Percentiles rank a stretch among this genome's conserved stretches.
phyloP scores from a whole-genome alignment of 2,797 vertebrate species.

The Lepilemur septentrionalis region DNA sequence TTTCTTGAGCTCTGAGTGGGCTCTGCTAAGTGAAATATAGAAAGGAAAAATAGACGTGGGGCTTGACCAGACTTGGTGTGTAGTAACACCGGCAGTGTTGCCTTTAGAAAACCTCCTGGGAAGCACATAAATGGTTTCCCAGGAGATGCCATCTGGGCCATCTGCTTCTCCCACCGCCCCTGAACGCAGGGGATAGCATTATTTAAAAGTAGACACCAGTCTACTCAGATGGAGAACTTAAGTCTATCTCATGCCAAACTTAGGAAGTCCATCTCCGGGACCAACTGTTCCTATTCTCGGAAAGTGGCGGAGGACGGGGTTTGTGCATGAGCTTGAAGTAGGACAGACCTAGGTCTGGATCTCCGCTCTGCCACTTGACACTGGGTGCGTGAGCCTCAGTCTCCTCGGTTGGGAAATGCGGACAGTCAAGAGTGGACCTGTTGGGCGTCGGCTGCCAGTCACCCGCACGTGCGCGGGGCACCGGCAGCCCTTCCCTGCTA shows the following conservation, averaged over 20 bases:
- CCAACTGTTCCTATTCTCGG: background rate
- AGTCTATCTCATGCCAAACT: background rate
- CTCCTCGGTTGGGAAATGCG: background rate
- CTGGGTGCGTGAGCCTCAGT: background rate
- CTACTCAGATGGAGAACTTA: background rate
- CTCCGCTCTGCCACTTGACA: background rate
- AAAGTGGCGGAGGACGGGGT: background rate
- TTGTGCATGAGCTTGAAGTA: background rate
- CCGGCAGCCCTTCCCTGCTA: background rate
- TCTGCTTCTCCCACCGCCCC: background rate
- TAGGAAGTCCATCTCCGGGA: background rate
- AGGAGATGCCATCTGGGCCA: background rate
- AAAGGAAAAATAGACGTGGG: background rate
- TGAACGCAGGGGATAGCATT: background rate
- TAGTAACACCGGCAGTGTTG: background rate
- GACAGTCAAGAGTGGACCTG: background rate
- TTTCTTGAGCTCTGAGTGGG: background rate
- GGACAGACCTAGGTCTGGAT: background rate
- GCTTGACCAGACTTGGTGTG: background rate
- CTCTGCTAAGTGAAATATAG: background rate
- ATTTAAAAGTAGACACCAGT: background rate
- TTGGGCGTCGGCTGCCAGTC: background rate
- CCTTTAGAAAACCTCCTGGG: background rate
- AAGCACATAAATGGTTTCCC: background rate
- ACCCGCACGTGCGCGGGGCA: background rate